Percentiles rank a stretch among this genome's conserved stretches.
These are phyloP conservation scores for Drosophila atripex DNA, from an alignment of 2,888 invertebrate species.

Conservation along the genomic window DNA sequence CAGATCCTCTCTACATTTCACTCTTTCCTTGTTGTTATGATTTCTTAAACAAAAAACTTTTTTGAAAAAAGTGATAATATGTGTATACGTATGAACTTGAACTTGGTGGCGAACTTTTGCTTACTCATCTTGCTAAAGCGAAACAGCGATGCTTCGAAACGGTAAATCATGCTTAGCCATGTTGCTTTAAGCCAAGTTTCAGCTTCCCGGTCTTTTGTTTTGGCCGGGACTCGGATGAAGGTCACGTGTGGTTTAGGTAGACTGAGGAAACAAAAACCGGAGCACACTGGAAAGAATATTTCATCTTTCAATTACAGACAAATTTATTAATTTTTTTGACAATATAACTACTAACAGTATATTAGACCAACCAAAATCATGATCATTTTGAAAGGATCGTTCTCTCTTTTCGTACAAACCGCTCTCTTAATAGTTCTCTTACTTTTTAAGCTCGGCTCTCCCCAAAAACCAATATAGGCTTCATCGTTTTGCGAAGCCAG, in stretches of 20 bases:
- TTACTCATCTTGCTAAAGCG: constrained; percentile 42
- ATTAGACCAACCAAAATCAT: neutral
- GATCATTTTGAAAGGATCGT: constrained; percentile 23
- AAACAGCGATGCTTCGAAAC: constrained; percentile 43
- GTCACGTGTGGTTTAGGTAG: constrained; percentile 12
- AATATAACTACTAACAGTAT: neutral
- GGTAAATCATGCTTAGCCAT: constrained; percentile 61
- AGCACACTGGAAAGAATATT: constrained; percentile 1
- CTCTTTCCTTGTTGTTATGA: constrained; percentile 1
- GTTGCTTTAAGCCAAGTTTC: constrained; percentile 11
- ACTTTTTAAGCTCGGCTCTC: constrained; percentile 1
- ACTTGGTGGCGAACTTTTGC: constrained; percentile 58
- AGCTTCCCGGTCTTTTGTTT: constrained; percentile 41
- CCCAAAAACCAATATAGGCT: constrained; percentile 17
- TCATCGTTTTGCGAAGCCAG: constrained; percentile 34
- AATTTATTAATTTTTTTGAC: too few species aligned
- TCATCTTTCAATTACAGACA: too few species aligned
- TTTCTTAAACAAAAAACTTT: constrained; percentile 43
- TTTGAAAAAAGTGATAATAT: neutral
- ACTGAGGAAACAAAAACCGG: neutral
- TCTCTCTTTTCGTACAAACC: neutral
- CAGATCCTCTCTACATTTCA: neutral
- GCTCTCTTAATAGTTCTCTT: constrained; percentile 6
- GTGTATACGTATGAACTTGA: constrained; percentile 58
- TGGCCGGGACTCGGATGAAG: constrained; percentile 28